phyloP scores from a whole-genome alignment of 1,140 invertebrate species.

The Luehdorfia chinensis region DNA sequence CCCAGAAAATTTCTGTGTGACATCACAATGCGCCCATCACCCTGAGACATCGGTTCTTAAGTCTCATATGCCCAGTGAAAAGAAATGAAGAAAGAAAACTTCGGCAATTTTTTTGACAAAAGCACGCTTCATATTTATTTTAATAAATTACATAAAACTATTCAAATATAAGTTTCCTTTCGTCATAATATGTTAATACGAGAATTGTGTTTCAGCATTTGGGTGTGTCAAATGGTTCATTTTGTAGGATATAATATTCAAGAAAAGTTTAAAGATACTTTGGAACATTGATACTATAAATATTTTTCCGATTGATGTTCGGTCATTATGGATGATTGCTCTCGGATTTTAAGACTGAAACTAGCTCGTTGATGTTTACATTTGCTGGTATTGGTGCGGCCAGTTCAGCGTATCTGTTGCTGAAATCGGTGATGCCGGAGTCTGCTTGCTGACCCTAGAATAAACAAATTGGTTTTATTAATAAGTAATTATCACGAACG shows the following conservation, averaged over 20 bases:
- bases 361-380: slow-evolving; percentile 42
- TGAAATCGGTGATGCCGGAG: slow-evolving; percentile 31
- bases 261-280: too few species aligned
- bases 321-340: slow-evolving; percentile 24
- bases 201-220: too few species aligned
- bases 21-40: too few species aligned
- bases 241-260: neutral
- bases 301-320: slow-evolving; percentile 9
- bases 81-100: slow-evolving; percentile 17
- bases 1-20: too few species aligned
- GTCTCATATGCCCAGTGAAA: too few species aligned
- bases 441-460: slow-evolving; percentile 30
- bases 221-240: too few species aligned
- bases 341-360: slow-evolving; percentile 37
- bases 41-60: too few species aligned
- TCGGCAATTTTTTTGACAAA: slow-evolving; percentile 26
- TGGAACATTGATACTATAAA: slow-evolving; percentile 2
- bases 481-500: too few species aligned
- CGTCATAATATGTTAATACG: neutral
- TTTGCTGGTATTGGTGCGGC: slow-evolving; percentile 41
- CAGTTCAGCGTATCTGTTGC: slow-evolving; percentile 47
- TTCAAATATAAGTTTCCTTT: slow-evolving; percentile 3
- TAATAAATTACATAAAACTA: slow-evolving; percentile 32
- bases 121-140: slow-evolving; percentile 44
- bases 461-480: too few species aligned